Percentiles rank a stretch among this genome's conserved stretches.
phyloP scores from a whole-genome alignment of 2,888 invertebrate genomes.

The Sminthurides aquaticus region DNA sequence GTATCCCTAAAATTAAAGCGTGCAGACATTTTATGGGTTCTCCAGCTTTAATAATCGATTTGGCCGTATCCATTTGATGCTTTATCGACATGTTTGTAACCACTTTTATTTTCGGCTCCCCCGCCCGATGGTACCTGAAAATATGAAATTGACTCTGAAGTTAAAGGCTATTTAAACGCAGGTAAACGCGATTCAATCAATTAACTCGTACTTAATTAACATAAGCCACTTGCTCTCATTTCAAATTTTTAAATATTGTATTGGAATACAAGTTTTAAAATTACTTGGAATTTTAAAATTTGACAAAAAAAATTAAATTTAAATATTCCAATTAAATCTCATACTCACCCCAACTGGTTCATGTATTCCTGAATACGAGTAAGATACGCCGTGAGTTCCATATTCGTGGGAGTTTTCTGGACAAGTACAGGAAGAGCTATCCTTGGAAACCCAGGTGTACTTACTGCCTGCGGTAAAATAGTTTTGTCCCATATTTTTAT shows the following conservation, averaged over 20 bases:
- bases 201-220: neutral
- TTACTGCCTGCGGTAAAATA: conserved; percentile 17
- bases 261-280: too few species aligned
- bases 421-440: conserved; percentile 17
- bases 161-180: neutral
- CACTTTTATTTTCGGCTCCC: conserved; percentile 37
- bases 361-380: conserved; percentile 35
- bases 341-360: conserved; percentile 35
- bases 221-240: neutral
- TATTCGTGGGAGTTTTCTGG: conserved; percentile 20
- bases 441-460: conserved; percentile 13
- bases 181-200: neutral
- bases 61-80: conserved; percentile 36
- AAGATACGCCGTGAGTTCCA: conserved; percentile 34
- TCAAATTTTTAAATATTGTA: too few species aligned
- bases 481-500: neutral
- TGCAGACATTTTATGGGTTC: conserved; percentile 41
- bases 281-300: conserved; percentile 4
- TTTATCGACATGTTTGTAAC: conserved; percentile 38
- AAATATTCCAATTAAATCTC: too few species aligned
- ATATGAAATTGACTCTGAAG: neutral
- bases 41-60: conserved; percentile 30
- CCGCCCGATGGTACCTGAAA: conserved; percentile 35
- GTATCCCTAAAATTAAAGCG: conserved; percentile 37
- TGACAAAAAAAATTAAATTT: too few species aligned